Conservation (phyloP, 2,113 vertebrate genomes). For the Onychostoma macrolepis region DNA sequence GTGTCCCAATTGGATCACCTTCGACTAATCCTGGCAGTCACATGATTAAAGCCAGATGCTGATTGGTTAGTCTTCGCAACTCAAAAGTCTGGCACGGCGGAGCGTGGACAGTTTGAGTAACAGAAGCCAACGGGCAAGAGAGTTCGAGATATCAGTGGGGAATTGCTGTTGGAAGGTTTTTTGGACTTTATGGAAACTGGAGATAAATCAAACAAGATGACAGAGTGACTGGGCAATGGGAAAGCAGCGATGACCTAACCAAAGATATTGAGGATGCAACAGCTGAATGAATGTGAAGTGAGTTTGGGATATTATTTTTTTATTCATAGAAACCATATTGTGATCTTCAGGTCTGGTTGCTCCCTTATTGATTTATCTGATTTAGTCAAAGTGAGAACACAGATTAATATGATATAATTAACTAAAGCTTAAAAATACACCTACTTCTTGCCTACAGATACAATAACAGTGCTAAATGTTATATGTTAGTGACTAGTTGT, state of each 20-base stretch:
- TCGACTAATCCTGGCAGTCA: constrained; percentile 63
- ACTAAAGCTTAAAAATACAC: too few relatives aligned
- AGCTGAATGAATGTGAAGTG: constrained; percentile 70
- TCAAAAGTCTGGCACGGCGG: constrained; percentile 67
- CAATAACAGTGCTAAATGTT: background rate
- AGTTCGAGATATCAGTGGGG: background rate
- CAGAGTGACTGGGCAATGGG: background rate
- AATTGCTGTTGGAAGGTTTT: background rate
- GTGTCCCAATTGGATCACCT: constrained; percentile 64
- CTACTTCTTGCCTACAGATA: background rate
- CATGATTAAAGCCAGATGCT: constrained; percentile 53
- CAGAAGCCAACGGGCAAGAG: constrained; percentile 11
- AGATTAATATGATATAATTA: background rate
- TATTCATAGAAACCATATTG: background rate
- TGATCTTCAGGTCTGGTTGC: background rate
- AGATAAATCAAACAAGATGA: background rate
- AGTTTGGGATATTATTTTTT: constrained; percentile 45
- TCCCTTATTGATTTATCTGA: background rate
- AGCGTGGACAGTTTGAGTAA: constrained; percentile 60
- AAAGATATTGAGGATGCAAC: constrained; percentile 66
- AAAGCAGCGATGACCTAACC: constrained; percentile 60
- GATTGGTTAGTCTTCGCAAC: constrained; percentile 64
- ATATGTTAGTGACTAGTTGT: background rate
- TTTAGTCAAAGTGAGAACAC: too few relatives aligned
- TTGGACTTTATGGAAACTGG: constrained; percentile 18